Conservation (phyloP, 2,888 invertebrate genomes). For the Sylvicola cinctus region DNA sequence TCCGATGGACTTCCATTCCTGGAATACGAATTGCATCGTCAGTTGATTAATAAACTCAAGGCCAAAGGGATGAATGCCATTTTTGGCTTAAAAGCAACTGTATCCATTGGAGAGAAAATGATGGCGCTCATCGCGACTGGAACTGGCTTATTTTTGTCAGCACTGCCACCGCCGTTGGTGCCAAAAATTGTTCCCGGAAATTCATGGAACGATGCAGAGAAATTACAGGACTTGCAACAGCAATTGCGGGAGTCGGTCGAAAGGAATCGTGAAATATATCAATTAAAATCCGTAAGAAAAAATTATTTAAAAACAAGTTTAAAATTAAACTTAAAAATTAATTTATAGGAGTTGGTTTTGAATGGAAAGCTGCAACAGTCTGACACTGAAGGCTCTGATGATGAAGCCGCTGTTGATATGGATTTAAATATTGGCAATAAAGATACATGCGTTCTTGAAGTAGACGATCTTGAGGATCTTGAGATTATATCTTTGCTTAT, state of each 20-base stretch:
- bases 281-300: conserved; percentile 26
- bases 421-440: conserved; percentile 55
- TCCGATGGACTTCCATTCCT: conserved; percentile 88
- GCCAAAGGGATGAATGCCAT: conserved; percentile 90
- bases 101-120: conserved; percentile 63
- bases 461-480: conserved; percentile 66
- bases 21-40: conserved; percentile 85
- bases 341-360: conserved; percentile 8
- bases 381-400: conserved; percentile 46
- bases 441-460: conserved; percentile 63
- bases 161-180: conserved; percentile 53
- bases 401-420: conserved; percentile 37
- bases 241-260: conserved; percentile 46
- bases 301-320: not conserved
- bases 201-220: conserved; percentile 39
- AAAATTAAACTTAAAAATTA: not conserved
- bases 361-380: conserved; percentile 14
- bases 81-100: conserved; percentile 62
- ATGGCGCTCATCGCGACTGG: conserved; percentile 78
- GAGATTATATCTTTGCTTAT: conserved; percentile 52
- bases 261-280: conserved; percentile 49
- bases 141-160: conserved; percentile 58
- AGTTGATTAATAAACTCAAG: conserved; percentile 73
- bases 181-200: conserved; percentile 50
- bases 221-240: conserved; percentile 45